Evolutionary conservation across 2,888 invertebrate genomes (phyloP).

Genomic region (Eulithis testata): DNA sequence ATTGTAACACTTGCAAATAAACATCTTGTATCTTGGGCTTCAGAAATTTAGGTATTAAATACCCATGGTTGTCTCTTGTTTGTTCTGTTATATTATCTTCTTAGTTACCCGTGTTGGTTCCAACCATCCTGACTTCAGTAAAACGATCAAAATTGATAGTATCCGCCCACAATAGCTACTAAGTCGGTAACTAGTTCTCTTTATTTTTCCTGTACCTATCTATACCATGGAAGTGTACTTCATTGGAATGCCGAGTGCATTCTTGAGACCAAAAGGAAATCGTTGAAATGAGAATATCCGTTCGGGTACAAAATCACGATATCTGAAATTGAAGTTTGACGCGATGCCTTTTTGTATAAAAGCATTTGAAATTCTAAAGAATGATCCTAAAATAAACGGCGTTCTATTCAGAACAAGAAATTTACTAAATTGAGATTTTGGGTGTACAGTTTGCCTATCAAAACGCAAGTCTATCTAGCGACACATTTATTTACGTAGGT

Average conservation of each 20-base stretch:
- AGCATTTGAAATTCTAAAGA: no score
- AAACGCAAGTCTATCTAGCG: not conserved
- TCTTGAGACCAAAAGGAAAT: conserved; percentile 4
- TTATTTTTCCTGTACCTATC: no score
- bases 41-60: not conserved
- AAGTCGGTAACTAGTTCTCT: not conserved
- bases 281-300: not conserved
- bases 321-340: no score
- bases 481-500: conserved; percentile 36
- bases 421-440: not conserved
- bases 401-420: not conserved
- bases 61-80: not conserved
- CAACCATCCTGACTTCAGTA: conserved; percentile 34
- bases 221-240: no score
- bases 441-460: not conserved
- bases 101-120: conserved; percentile 14
- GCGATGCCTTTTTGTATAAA: no score
- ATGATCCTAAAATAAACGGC: not conserved
- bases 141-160: conserved; percentile 56
- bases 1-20: no score
- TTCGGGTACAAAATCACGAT: no score
- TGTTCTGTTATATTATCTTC: not conserved
- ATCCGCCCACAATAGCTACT: conserved; percentile 56
- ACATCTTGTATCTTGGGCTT: not conserved
- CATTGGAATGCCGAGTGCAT: not conserved